Base-by-base conservation (phyloP, 1,140 invertebrate genomes). In the Dendroctonus ponderosae region DNA sequence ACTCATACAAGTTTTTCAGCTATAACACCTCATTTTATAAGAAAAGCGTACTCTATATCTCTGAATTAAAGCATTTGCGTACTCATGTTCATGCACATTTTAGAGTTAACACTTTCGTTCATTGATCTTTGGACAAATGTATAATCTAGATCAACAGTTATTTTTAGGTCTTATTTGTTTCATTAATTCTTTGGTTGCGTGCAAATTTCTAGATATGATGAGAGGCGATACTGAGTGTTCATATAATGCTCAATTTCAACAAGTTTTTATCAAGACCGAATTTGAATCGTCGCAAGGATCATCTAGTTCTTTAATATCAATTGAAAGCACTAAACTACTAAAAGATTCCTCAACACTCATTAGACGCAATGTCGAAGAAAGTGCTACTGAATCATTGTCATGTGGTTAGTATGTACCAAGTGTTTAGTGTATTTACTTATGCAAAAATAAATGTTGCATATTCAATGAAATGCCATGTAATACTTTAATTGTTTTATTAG, bases 201-300 rank as follows among this genome's bases (percentile, higher is more conserved):
- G 26, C 1, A 26, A 26, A 26, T 26, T 26, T 26, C 26, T 26
- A 26, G 26, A 26, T 26, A 26, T 26, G 26, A 60, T 48, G 58
- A 49, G 15, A 49, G 37, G 39, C n/a, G n/a, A 40, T 11, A 37
- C n/a, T 11, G 41, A 15, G 14, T 52, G 39, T 40, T 53, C 60
- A 53, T 54, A 6, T 15, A 14, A 48, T 2, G 12, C 39, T 4
- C 44, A 52, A 48, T 65, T 58, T 57, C 6, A 56, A 38, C 62
- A 57, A 56, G 54, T 57, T 26, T 39, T 57, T 11, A 57, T 65
- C 49, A 65, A 65, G 50, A 57, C 14, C 15, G 62, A 65, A 57
- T 44, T 46, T 6, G 11, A 42, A 8, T 60, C 48, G 3, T 9
- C 37, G 11, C 37, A 48, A 51, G 61, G 50, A 44, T 63, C 61